These are phyloP conservation scores for Tridacna crocea DNA, from an alignment of 2,888 invertebrate species.

Conservation along the genomic window DNA sequence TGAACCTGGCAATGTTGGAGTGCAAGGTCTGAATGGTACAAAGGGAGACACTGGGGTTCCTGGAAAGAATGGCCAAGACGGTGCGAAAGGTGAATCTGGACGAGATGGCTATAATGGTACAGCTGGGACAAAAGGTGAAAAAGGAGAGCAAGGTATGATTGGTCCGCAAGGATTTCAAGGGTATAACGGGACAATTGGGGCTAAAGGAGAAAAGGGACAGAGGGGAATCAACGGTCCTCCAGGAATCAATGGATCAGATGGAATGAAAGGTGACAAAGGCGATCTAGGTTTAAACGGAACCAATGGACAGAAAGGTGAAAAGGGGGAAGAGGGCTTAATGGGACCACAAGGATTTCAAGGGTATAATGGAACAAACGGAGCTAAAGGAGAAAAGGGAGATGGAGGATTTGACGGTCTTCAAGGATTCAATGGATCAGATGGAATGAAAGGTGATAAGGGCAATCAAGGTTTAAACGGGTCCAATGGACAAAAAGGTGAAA, in stretches of 20 bases:
- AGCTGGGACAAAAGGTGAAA: conserved; percentile 12
- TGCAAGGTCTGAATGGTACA: conserved; percentile 45
- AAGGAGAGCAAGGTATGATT: not conserved
- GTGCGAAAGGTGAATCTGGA: conserved; percentile 28
- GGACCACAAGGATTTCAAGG: conserved; percentile 46
- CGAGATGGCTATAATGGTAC: conserved; percentile 32
- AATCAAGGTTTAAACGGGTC: conserved; percentile 34
- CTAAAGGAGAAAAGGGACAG: conserved; percentile 14
- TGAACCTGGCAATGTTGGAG: not conserved
- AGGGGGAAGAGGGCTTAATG: conserved; percentile 7
- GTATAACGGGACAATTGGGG: not conserved
- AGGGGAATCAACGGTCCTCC: conserved; percentile 27
- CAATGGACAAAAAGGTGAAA: conserved; percentile 32
- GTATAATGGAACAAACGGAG: conserved; percentile 40
- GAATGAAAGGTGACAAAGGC: conserved; percentile 37
- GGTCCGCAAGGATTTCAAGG: conserved; percentile 29
- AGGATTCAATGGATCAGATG: conserved; percentile 32
- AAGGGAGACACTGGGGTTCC: conserved; percentile 30
- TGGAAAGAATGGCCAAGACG: conserved; percentile 25
- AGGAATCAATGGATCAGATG: conserved; percentile 35
- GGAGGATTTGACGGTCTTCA: conserved; percentile 45
- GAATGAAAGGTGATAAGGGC: conserved; percentile 41
- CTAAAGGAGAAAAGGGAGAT: conserved; percentile 39
- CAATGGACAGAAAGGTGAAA: conserved; percentile 32
- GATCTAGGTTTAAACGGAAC: conserved; percentile 35